Conservation (phyloP, 2,113 vertebrate genomes). For the Saguinus midas region DNA sequence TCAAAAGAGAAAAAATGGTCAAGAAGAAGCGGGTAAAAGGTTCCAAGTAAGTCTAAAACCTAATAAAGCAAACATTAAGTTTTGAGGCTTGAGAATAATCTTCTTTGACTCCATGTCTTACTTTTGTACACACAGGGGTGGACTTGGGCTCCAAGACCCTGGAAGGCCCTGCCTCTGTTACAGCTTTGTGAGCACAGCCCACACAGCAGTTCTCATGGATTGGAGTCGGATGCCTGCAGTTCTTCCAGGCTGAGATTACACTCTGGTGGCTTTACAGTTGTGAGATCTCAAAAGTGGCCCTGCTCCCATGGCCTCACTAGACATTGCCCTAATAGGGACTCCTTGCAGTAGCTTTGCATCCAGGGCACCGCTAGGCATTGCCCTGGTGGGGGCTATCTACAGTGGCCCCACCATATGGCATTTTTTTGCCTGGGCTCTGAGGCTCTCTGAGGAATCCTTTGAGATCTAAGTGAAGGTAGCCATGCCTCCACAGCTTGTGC, state of each 20-base stretch:
- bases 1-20: not conserved
- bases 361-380: not conserved
- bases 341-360: not conserved
- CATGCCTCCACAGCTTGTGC: not conserved
- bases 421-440: not conserved
- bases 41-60: not conserved
- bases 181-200: not conserved
- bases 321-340: not conserved
- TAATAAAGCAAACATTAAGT: not conserved
- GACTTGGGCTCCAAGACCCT: not conserved
- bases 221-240: not conserved
- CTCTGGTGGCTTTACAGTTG: not conserved
- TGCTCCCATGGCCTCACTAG: not conserved
- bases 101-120: not conserved
- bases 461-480: not conserved
- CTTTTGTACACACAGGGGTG: not conserved
- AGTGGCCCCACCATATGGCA: not conserved
- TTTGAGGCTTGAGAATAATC: not conserved
- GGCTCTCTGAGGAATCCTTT: not conserved
- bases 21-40: not conserved
- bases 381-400: not conserved
- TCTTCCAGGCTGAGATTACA: not conserved
- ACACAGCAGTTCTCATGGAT: not conserved
- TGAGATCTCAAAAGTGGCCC: not conserved
- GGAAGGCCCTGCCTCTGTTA: not conserved